Base-by-base conservation (phyloP, 1,140 invertebrate species). In the Vanessa atalanta region DNA sequence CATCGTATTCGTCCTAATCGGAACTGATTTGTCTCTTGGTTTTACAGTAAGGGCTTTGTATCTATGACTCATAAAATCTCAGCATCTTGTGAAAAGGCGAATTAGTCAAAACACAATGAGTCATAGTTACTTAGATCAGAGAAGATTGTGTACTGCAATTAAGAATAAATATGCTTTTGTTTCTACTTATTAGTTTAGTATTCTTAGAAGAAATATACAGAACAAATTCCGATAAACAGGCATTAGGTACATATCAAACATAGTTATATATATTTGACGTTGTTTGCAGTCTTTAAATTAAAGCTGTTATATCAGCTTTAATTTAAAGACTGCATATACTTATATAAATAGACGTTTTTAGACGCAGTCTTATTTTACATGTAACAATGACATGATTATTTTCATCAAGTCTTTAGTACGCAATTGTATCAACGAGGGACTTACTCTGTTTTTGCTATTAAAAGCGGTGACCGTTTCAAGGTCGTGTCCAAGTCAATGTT, bases 361-460 rank as follows among this genome's bases (percentile, higher is more conserved):
- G n/a, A 55, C 16, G 50, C 63, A 63, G 55, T 69, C n/a, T 37
- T 55, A 23, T 57, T 57, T 26, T 9, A 26, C 31, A 53, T 67
- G 50, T 67, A 31, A 66, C 14, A 51, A 67, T 15, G 14, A n/a
- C 65, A 55, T 15, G 50, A 51, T 43, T 67, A 67, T 67, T 53
- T 67, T 55, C 26, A 55, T 64, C 47, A 50, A 16, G 1, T 60
- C 15, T 43, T 31, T 68, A 65, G 69, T 69, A 74, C 61, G 61
- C 47, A 69, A 64, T 64, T 47, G 23, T n/a, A 55, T 57, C 37
- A n/a, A 63, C 2, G 48, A 68, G 60, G 47, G 47, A 14, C 48
- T 63, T 20, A 48, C 47, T 73, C 26, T 77, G 75, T 77, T 77
- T 73, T 78, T 74, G 65, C 63, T 69, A 69, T 72, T 67, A 70